A percentile compares a stretch with the other conserved stretches of the same genome.
These are phyloP conservation scores for Littorina saxatilis DNA, from an alignment of 1,140 invertebrate species.

Conservation along the genomic window DNA sequence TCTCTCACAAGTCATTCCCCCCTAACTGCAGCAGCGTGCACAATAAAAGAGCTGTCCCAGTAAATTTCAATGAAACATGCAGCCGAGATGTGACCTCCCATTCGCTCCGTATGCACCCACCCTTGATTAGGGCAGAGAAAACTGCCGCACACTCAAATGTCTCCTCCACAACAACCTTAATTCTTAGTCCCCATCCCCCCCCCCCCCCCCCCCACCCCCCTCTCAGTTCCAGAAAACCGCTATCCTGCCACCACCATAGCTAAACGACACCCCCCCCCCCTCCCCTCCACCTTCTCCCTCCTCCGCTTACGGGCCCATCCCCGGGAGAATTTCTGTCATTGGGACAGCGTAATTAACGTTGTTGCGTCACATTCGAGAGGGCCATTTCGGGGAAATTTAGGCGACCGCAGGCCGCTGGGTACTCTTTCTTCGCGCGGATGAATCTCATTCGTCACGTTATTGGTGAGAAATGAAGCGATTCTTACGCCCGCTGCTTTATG, in stretches of 20 bases:
- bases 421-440: neutral
- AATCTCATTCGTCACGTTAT: conserved; percentile 1
- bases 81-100: neutral
- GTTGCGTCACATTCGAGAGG: neutral
- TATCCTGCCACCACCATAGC: no score
- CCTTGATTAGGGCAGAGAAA: conserved; percentile 14
- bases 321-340: neutral
- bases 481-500: neutral
- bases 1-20: no score
- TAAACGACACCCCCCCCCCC: no score
- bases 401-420: neutral
- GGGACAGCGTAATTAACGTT: neutral
- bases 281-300: neutral
- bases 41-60: neutral
- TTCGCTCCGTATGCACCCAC: neutral
- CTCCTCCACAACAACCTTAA: no score
- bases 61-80: neutral
- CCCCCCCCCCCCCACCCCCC: no score
- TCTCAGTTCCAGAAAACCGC: neutral
- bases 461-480: neutral
- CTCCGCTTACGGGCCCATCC: neutral
- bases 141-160: no score
- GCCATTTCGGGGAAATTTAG: neutral
- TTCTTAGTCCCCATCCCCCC: no score
- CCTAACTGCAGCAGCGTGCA: neutral